A percentile compares a stretch with the other conserved stretches of the same genome.
Conservation (phyloP, 2,888 invertebrate species). For the Machimus rusticus region DNA sequence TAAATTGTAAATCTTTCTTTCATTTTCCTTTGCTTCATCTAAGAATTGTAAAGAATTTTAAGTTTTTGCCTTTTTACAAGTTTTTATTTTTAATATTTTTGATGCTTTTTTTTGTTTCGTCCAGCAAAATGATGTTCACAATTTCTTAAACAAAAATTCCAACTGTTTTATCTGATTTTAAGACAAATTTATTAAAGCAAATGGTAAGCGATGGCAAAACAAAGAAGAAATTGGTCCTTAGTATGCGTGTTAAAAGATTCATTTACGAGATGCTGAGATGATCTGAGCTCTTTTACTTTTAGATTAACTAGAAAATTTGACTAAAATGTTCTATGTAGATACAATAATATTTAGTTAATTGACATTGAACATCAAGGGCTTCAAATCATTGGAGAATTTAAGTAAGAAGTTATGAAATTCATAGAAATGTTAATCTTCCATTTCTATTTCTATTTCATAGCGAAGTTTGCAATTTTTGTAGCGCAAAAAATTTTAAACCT, state of each 20-base stretch:
- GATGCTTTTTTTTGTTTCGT: background rate
- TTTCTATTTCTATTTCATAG: too few species aligned
- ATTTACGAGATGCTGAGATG: background rate
- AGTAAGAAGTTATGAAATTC: background rate
- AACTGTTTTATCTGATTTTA: background rate
- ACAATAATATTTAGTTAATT: background rate
- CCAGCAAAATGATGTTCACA: background rate
- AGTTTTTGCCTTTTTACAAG: slow-evolving; percentile 13
- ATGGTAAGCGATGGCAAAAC: background rate
- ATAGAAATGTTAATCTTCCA: too few species aligned
- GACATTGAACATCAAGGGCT: background rate
- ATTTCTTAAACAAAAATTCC: background rate
- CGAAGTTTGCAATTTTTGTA: too few species aligned
- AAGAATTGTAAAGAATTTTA: slow-evolving; percentile 27
- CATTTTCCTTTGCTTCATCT: slow-evolving; percentile 26
- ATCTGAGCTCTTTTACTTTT: background rate
- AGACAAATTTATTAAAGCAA: background rate
- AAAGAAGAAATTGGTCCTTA: background rate
- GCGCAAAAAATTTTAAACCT: too few species aligned
- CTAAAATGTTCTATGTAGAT: background rate
- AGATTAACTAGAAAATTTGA: background rate
- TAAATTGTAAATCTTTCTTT: slow-evolving; percentile 35
- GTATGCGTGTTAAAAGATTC: background rate
- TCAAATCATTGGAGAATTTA: background rate
- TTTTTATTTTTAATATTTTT: slow-evolving; percentile 12